These are phyloP conservation scores for Corydoras maculifer DNA, from an alignment of 2,113 vertebrate species.

Conservation along the genomic window DNA sequence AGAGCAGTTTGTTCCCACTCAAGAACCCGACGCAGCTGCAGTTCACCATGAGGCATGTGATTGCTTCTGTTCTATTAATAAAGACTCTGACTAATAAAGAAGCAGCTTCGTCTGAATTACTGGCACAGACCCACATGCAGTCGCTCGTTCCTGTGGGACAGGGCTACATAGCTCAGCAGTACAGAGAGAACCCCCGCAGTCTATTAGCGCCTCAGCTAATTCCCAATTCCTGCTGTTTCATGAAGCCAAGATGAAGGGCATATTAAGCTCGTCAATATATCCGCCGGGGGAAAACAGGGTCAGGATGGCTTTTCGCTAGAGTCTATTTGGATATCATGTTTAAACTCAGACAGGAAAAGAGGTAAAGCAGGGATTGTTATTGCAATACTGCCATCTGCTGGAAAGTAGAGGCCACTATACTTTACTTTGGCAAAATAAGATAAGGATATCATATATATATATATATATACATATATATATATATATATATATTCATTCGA, in stretches of 20 bases:
- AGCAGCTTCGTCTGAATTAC: conserved; percentile 22
- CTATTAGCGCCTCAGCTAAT: conserved; percentile 4
- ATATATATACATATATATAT: too few relatives aligned
- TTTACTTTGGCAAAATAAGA: too few relatives aligned
- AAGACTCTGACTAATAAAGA: conserved; percentile 34
- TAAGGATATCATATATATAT: too few relatives aligned
- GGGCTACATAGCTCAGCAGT: conserved; percentile 11
- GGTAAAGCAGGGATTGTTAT: neutral
- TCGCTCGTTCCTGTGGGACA: conserved; percentile 5
- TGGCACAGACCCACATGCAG: conserved; percentile 21
- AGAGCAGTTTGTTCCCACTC: conserved; percentile 16
- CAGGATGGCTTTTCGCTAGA: too few relatives aligned
- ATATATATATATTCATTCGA: too few relatives aligned
- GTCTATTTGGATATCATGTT: too few relatives aligned
- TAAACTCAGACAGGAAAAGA: neutral
- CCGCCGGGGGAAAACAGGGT: neutral
- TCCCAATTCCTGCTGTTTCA: conserved; percentile 4
- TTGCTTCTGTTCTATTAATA: conserved; percentile 29
- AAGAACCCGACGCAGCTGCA: conserved; percentile 28
- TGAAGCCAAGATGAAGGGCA: neutral
- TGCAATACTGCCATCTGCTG: conserved; percentile 31
- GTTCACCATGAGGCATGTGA: conserved; percentile 31
- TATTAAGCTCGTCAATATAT: neutral
- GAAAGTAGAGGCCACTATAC: neutral
- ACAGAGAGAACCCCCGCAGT: conserved; percentile 9